Evolutionary conservation across 2,797 vertebrate species (phyloP).

Genomic region (Parauchenoglanis ngamensis): DNA sequence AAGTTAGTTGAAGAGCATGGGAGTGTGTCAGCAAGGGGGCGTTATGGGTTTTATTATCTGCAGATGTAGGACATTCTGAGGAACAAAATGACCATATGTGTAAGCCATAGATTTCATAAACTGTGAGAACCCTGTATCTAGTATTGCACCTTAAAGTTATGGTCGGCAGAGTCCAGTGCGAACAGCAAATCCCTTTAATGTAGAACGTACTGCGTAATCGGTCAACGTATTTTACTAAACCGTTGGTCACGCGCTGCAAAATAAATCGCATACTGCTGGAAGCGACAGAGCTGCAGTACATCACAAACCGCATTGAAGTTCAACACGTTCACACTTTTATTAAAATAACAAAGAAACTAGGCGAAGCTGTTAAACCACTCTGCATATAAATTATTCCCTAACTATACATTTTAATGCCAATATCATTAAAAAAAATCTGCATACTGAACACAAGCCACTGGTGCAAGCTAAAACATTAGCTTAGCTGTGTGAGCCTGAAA

Average conservation of each 20-base stretch:
- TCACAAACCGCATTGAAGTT: background rate
- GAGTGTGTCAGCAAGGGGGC: background rate
- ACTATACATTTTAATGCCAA: background rate
- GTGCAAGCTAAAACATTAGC: conserved; percentile 11
- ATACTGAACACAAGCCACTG: background rate
- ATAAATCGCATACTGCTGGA: background rate
- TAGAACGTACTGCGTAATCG: background rate
- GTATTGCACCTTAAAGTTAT: background rate
- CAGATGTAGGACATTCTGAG: background rate
- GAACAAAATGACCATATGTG: background rate
- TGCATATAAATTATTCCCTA: background rate
- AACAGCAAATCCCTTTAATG: background rate
- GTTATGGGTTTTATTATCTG: background rate
- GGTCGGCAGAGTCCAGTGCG: background rate
- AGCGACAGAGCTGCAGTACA: background rate
- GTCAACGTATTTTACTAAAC: background rate
- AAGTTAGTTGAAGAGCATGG: background rate
- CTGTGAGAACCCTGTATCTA: background rate
- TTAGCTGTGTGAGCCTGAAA: background rate
- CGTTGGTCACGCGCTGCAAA: background rate
- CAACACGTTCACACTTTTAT: background rate
- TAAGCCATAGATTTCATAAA: background rate
- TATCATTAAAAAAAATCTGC: background rate
- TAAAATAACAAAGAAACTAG: background rate
- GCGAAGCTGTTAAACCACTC: background rate